Evolutionary conservation across 2,797 vertebrate species (phyloP).

Genomic region (Halcyon leucocephala): DNA sequence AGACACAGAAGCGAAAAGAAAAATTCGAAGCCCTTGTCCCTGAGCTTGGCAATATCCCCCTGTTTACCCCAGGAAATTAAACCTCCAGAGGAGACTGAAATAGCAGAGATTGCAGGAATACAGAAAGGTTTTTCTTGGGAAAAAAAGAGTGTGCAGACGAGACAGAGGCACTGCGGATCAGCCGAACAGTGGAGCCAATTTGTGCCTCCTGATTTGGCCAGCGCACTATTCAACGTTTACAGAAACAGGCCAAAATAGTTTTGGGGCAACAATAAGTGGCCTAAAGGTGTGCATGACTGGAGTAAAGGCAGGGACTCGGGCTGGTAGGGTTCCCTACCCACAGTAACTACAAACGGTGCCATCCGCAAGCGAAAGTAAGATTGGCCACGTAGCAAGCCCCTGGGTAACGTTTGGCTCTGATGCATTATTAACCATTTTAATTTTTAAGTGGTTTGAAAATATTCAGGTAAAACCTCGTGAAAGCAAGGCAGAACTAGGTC

Average conservation of each 20-base stretch:
- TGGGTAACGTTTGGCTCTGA: neutral
- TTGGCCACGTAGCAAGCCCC: neutral
- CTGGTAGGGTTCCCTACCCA: neutral
- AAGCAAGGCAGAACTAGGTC: conserved; percentile 65
- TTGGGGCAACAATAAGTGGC: neutral
- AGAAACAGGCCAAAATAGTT: neutral
- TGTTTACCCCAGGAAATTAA: neutral
- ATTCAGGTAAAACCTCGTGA: conserved; percentile 29
- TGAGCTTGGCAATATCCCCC: neutral
- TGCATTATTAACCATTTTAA: conserved; percentile 55
- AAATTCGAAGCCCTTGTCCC: neutral
- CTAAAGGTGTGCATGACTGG: neutral
- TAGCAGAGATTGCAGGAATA: neutral
- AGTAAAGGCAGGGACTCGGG: neutral
- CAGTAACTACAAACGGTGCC: rapidly evolving
- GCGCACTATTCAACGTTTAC: neutral
- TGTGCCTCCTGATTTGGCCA: neutral
- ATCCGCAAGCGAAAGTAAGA: neutral
- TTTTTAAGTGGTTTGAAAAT: conserved; percentile 12
- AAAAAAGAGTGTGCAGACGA: neutral
- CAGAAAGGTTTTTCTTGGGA: neutral
- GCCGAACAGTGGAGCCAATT: neutral
- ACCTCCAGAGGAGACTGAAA: neutral
- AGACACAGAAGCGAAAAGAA: neutral
- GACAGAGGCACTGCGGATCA: neutral